phyloP scores from a whole-genome alignment of 2,797 vertebrate genomes.

The Arnoldichthys spilopterus region DNA sequence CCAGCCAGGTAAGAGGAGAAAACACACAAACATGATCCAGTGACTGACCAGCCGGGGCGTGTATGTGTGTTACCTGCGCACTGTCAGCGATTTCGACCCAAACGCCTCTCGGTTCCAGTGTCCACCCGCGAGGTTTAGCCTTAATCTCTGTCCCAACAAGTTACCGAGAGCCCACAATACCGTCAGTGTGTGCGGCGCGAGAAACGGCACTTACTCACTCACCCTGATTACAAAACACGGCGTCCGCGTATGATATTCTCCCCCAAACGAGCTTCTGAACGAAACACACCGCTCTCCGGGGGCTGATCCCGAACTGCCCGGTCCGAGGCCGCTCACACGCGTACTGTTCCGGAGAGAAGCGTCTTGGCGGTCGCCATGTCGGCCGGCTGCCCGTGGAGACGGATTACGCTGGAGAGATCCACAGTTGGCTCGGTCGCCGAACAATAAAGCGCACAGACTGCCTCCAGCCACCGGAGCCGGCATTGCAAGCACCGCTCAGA shows the following conservation, averaged over 20 bases:
- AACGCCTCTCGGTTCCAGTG: not conserved
- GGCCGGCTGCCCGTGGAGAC: constrained; percentile 72
- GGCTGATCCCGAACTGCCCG: constrained; percentile 10
- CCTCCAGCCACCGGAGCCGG: constrained; percentile 63
- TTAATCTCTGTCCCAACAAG: constrained; percentile 42
- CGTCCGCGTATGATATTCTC: constrained; percentile 61
- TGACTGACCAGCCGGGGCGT: not conserved
- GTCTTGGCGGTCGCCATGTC: constrained; percentile 80
- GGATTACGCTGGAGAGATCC: constrained; percentile 72
- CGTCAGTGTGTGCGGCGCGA: constrained; percentile 11
- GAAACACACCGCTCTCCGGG: not conserved
- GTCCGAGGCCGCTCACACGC: constrained; percentile 60
- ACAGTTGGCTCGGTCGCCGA: constrained; percentile 68
- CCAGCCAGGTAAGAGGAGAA: not conserved
- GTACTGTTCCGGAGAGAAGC: constrained; percentile 55
- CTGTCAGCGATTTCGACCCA: not conserved
- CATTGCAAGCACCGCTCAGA: constrained; percentile 33
- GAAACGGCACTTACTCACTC: constrained; percentile 19
- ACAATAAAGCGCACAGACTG: constrained; percentile 72
- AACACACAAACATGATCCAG: not conserved
- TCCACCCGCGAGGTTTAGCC: constrained; percentile 19
- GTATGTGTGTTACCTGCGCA: not conserved
- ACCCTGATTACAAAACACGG: constrained; percentile 37
- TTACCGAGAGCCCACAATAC: constrained; percentile 11
- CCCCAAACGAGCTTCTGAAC: constrained; percentile 10